A percentile compares a stretch with the other conserved stretches of the same genome.
These are phyloP conservation scores for Cinclus mexicanus DNA, from an alignment of 2,113 vertebrate species.

Conservation along the genomic window DNA sequence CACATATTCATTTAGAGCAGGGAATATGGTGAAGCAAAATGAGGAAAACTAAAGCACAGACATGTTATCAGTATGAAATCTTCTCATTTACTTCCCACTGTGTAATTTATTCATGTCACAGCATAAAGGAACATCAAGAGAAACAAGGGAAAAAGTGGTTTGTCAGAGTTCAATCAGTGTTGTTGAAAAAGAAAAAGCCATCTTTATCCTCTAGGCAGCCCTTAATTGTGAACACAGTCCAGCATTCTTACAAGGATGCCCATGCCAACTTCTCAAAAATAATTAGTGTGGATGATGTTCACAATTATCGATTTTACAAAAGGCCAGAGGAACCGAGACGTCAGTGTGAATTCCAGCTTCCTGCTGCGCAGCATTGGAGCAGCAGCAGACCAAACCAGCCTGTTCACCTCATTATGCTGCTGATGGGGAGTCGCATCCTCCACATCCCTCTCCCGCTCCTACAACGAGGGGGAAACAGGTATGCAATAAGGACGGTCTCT, in stretches of 20 bases:
- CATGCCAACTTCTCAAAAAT: not conserved
- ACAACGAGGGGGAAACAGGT: not conserved
- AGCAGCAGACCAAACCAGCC: not conserved
- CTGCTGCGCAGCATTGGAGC: not conserved
- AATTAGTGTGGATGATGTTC: not conserved
- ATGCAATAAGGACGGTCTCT: not conserved
- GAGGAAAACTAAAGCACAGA: not conserved
- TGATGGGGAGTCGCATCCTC: not conserved
- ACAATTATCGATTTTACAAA: not conserved
- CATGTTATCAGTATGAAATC: constrained; percentile 26
- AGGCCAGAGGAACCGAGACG: not conserved
- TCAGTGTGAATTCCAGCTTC: not conserved
- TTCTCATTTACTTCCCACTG: constrained; percentile 48
- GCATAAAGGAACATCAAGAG: constrained; percentile 33
- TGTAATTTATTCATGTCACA: constrained; percentile 67
- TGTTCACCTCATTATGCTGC: not conserved
- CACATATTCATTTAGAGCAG: not conserved
- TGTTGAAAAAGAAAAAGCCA: constrained; percentile 16
- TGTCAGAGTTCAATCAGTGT: constrained; percentile 19
- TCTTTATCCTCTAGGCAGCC: constrained; percentile 25
- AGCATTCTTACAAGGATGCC: not conserved
- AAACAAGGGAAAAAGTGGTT: constrained; percentile 13
- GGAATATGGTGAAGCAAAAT: not conserved
- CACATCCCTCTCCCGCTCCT: not conserved
- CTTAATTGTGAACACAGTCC: not conserved